A percentile compares a stretch with the other conserved stretches of the same genome.
Conservation (phyloP, 2,888 invertebrate genomes). For the Oscheius sp. region DNA sequence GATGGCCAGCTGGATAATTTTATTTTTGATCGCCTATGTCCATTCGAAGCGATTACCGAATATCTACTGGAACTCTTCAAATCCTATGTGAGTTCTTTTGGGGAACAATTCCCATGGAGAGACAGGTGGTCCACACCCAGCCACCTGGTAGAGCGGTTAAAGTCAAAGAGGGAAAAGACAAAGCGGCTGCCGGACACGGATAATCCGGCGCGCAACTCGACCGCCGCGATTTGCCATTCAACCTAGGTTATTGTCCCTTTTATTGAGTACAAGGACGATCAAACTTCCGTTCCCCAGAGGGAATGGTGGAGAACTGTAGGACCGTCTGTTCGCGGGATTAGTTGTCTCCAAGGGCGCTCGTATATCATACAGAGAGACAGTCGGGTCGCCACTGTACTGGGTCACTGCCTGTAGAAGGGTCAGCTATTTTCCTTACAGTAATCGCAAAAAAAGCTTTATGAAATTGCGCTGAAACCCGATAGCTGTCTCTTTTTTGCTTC, state of each 20-base stretch:
- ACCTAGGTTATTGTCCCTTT: background rate
- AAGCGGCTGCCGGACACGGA: constrained; percentile 10
- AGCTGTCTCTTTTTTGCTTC: background rate
- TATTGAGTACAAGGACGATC: background rate
- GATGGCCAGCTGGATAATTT: constrained; percentile 5
- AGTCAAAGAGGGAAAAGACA: constrained; percentile 4
- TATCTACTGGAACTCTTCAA: constrained; percentile 54
- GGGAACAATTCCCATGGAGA: background rate
- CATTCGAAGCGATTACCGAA: constrained; percentile 45
- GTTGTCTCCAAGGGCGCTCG: constrained; percentile 14
- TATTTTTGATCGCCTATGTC: constrained; percentile 18
- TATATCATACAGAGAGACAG: background rate
- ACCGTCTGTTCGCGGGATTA: background rate
- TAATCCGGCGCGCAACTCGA: constrained; percentile 4
- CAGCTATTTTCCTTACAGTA: too few species aligned
- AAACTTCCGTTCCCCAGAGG: too few species aligned
- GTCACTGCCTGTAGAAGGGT: too few species aligned
- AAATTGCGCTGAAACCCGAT: too few species aligned
- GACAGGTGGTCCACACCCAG: constrained; percentile 2
- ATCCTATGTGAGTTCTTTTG: constrained; percentile 48
- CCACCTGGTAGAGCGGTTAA: constrained; percentile 1
- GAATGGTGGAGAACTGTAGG: too few species aligned
- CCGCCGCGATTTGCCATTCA: background rate
- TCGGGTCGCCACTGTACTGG: background rate
- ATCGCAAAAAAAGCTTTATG: too few species aligned